phyloP scores from a whole-genome alignment of 2,888 invertebrate genomes.

The Oscheius myriophilus region DNA sequence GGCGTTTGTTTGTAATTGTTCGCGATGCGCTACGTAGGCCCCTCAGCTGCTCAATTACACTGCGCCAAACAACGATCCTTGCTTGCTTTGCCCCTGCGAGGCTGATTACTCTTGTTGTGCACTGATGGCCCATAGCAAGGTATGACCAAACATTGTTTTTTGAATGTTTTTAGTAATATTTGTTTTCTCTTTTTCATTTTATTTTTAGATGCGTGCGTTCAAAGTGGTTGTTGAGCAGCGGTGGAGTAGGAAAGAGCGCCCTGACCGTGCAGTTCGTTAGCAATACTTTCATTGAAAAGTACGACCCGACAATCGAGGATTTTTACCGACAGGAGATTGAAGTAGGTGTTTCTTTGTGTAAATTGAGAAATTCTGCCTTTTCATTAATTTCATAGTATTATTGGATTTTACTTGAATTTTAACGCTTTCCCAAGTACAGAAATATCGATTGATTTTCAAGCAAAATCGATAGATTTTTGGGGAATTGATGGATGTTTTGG shows the following conservation, averaged over 20 bases:
- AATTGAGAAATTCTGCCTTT: neutral
- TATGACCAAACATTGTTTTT: neutral
- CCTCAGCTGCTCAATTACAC: conserved; percentile 30
- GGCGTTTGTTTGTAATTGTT: conserved; percentile 28
- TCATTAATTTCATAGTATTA: no score
- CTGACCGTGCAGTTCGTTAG: conserved; percentile 99
- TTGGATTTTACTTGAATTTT: no score
- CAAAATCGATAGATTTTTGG: no score
- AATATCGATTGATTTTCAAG: no score
- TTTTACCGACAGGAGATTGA: conserved; percentile 99
- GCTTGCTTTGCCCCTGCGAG: conserved; percentile 12
- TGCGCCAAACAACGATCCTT: conserved; percentile 21
- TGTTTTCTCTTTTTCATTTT: conserved; percentile 6
- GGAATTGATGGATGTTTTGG: no score
- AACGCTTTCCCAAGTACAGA: no score
- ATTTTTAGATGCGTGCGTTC: conserved; percentile 78
- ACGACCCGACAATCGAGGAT: conserved; percentile 99
- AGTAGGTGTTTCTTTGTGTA: conserved; percentile 69
- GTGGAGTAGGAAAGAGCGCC: conserved; percentile 99
- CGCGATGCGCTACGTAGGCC: conserved; percentile 1
- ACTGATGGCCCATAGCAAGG: conserved; percentile 22
- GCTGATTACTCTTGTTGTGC: conserved; percentile 6
- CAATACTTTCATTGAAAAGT: conserved; percentile 99
- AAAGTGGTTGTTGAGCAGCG: conserved; percentile 99
- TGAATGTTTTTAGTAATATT: neutral